Conservation (phyloP, 2,888 invertebrate genomes). For the Acleris emargana region DNA sequence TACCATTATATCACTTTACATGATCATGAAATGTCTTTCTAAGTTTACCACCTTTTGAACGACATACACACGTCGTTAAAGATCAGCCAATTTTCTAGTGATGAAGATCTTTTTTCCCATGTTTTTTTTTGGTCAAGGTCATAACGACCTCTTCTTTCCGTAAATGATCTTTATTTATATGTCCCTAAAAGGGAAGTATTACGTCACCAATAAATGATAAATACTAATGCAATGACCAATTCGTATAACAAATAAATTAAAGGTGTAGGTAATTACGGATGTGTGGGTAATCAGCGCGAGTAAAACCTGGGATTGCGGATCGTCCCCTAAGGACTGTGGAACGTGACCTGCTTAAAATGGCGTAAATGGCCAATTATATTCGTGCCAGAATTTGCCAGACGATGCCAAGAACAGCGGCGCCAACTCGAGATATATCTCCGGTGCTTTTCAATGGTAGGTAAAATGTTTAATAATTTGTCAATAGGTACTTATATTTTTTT, state of each 20-base stretch:
- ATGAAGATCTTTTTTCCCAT: too few relatives aligned
- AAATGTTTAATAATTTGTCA: too few relatives aligned
- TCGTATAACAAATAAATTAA: slow-evolving; percentile 18
- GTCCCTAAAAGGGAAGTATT: not conserved
- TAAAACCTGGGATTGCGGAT: slow-evolving; percentile 54
- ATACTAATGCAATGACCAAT: slow-evolving; percentile 13
- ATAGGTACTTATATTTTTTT: too few relatives aligned
- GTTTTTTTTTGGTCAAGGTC: too few relatives aligned
- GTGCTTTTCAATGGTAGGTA: too few relatives aligned
- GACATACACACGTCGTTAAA: too few relatives aligned
- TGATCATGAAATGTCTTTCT: too few relatives aligned
- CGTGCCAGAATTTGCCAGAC: slow-evolving; percentile 6
- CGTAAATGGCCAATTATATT: slow-evolving; percentile 18
- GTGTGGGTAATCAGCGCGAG: slow-evolving; percentile 48
- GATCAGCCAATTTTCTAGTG: too few relatives aligned
- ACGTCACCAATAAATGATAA: not conserved
- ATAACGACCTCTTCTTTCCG: too few relatives aligned
- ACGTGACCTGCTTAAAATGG: slow-evolving; percentile 54
- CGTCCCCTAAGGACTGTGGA: slow-evolving; percentile 48
- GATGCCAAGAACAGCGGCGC: not conserved
- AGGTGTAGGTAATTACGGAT: slow-evolving; percentile 23
- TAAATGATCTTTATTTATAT: too few relatives aligned
- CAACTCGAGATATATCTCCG: not conserved
- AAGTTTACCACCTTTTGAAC: too few relatives aligned
- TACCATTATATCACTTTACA: too few relatives aligned